A percentile compares a stretch with the other conserved stretches of the same genome.
Conservation (phyloP, 2,888 invertebrate species). For the Mythimna ferrago region DNA sequence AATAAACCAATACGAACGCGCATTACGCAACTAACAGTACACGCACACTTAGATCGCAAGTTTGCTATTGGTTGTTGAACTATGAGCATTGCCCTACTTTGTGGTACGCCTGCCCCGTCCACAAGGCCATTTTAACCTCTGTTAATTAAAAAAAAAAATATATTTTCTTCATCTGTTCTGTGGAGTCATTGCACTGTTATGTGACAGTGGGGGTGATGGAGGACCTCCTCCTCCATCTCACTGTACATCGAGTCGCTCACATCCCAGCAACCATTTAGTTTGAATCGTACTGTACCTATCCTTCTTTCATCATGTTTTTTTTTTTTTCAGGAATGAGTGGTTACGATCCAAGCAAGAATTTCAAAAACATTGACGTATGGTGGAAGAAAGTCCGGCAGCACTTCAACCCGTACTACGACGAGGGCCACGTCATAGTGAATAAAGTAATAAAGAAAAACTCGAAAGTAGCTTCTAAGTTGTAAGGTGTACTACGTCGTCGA, state of each 20-base stretch:
- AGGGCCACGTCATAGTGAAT: slow-evolving; percentile 91
- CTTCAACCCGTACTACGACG: slow-evolving; percentile 92
- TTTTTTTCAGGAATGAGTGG: slow-evolving; percentile 91
- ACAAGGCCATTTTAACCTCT: too few species aligned
- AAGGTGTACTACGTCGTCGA: slow-evolving; percentile 21
- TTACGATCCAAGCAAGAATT: slow-evolving; percentile 91
- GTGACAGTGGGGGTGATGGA: too few species aligned
- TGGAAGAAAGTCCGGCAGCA: slow-evolving; percentile 91
- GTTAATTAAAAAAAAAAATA: too few species aligned
- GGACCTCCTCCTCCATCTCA: too few species aligned
- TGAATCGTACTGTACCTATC: not conserved
- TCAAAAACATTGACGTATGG: slow-evolving; percentile 92
- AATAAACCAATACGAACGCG: too few species aligned
- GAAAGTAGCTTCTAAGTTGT: slow-evolving; percentile 71
- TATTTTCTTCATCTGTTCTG: too few species aligned
- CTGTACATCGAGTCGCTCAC: not conserved
- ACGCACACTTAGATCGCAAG: too few species aligned
- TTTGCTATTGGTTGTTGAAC: too few species aligned
- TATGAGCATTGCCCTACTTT: too few species aligned
- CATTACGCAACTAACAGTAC: too few species aligned
- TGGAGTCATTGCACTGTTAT: too few species aligned
- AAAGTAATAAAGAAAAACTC: slow-evolving; percentile 83
- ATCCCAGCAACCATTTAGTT: not conserved
- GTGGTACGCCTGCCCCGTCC: too few species aligned
- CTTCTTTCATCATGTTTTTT: not conserved